Conservation (phyloP, 2,113 vertebrate species). For the Gnathonemus echidnorhynchus region DNA sequence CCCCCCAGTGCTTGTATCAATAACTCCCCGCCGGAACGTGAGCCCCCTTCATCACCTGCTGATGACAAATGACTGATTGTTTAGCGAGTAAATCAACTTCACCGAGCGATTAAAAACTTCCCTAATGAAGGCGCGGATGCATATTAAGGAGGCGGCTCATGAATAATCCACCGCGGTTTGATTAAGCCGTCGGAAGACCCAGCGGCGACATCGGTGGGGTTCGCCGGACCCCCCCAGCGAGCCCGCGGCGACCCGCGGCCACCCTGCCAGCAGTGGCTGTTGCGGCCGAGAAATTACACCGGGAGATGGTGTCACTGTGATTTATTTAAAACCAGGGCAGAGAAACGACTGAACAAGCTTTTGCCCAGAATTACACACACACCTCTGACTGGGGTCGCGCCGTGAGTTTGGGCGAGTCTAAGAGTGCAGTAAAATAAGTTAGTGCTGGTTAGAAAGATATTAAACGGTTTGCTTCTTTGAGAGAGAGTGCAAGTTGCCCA, state of each 20-base stretch:
- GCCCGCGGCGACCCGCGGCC: background rate
- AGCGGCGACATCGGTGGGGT: background rate
- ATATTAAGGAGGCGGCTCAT: slow-evolving; percentile 7
- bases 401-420: background rate
- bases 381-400: background rate
- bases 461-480: background rate
- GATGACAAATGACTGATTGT: slow-evolving; percentile 17
- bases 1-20: background rate
- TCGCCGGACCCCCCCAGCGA: background rate
- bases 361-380: background rate
- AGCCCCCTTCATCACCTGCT: slow-evolving; percentile 1
- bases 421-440: background rate
- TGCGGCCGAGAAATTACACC: background rate
- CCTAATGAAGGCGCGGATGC: slow-evolving; percentile 13
- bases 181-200: background rate
- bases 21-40: background rate
- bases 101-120: slow-evolving; percentile 6
- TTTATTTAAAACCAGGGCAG: background rate
- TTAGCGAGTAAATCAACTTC: slow-evolving; percentile 15
- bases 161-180: slow-evolving; percentile 2
- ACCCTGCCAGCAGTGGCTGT: background rate
- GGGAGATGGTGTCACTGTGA: background rate
- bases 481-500: background rate
- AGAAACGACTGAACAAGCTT: background rate
- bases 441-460: background rate